Evolutionary conservation across 1,140 invertebrate species (phyloP), one percentile per base, ranked within the genome.

Genomic region (Vanessa tameamea): DNA sequence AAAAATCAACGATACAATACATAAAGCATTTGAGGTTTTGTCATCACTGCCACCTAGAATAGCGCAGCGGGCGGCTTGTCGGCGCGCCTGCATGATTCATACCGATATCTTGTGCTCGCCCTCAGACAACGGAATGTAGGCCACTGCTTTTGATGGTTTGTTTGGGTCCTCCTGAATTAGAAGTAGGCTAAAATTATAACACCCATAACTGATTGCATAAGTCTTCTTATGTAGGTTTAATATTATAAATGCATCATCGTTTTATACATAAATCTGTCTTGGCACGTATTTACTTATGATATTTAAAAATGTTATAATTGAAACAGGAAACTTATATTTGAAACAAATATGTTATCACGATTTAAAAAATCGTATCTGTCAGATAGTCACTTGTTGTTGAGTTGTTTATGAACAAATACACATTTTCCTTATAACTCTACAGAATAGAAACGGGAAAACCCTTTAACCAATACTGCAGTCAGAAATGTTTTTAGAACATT

Each of bases 111-210:
- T 81, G 80, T 69, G 77, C 77, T 74, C 74, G 78, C 81, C 81
- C 79, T 80, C 80, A 88, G 85, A 88, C 87, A 76, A 66, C 78
- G 87, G 85, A 82, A 90, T 90, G 82, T 91, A 87, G 89, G 88
- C 87, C 90, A 85, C 79, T 83, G 82, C 79, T 86, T 79, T 78
- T 82, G 83, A 90, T 90, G 87, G 85, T 92, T 92, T 91, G 90
- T 91, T 92, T 91, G 87, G 90, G 87, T 92, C 85, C 85, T 81
- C 79, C 82, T 84, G 78, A 90, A 89, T 90, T 90, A 87, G 85
- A 85, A 47, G 57, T 61, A 31, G 23, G 76, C 53, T 72, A 71
- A 67, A 74, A 67, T 57, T 74, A 78, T 48, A 73, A 67, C 55
- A 74, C 65, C 72, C 77, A 76, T 76, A 75, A 76, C 71, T 74